Evolutionary conservation across 2,888 invertebrate genomes (phyloP), one percentile per base, ranked within the genome.

Genomic region (Erebia epiphron): DNA sequence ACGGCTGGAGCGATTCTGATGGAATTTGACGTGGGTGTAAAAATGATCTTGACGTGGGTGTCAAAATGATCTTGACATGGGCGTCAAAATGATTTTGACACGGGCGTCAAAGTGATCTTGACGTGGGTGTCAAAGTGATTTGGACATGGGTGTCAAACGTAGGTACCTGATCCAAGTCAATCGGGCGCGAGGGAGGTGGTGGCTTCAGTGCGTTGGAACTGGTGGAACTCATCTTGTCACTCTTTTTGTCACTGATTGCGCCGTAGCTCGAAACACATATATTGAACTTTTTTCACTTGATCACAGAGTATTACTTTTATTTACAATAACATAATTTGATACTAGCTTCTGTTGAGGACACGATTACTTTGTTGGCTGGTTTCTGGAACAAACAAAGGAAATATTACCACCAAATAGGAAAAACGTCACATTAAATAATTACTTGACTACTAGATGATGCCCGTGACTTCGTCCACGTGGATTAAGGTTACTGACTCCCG

Each of bases 91-190:
- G 35, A 35, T 35, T 7, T 35, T 11, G 43, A 43, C 11, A 43
- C 11, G 43, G 35, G 26, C 3, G 26, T 26, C 26, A 43, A 43
- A 43, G 26, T 26, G 26, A 26, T 26, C 26, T 26, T 26, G 26
- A 26, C 26, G 26, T 26, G 26, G 35, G 35, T 35, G 18, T 56
- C 18, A 1, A 18, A 18, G 18, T 35, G 35, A 35, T 35, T 35
- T 7, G 1, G 35, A 35, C 35, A 46, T 41, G 16, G 26, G 11
- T 26, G 50, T 57, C 61, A 46, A 16, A 11, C 80, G 86, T n/a
- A n/a, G n/a, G n/a, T 77, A 94, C 94, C 91, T 95, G 96, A 88
- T 97, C 96, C 80, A 98, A 94, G 84, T 97, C 97, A 80, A 97
- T 97, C 81, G 96, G 96, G 83, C 96, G 95, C 74, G 96, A 88